A percentile compares a stretch with the other conserved stretches of the same genome.
Conservation (phyloP, 2,113 vertebrate genomes). For the Neogobius melanostomus region DNA sequence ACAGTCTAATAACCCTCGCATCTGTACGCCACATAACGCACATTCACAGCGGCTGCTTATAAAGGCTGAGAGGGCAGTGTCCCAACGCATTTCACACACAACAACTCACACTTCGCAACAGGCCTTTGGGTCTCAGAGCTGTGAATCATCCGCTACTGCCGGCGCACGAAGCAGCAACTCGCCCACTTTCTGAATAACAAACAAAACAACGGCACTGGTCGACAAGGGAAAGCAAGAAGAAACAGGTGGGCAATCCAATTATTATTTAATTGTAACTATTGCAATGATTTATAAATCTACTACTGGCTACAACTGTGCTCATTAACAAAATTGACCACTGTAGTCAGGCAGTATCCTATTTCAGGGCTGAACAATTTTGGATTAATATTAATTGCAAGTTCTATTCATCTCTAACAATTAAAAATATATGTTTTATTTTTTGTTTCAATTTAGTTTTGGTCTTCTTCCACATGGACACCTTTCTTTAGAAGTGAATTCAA, state of each 20-base stretch:
- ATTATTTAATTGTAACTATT: neutral
- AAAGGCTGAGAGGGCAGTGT: conserved; percentile 36
- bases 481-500: no score
- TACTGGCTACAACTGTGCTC: neutral
- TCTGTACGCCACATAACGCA: conserved; percentile 69
- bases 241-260: neutral
- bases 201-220: neutral
- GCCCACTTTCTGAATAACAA: neutral
- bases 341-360: no score
- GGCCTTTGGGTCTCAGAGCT: conserved; percentile 20
- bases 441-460: no score
- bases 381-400: no score
- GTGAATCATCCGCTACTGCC: conserved; percentile 23
- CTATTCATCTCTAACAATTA: no score
- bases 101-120: conserved; percentile 12
- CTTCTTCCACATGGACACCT: no score
- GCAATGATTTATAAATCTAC: neutral
- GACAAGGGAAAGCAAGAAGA: neutral
- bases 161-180: neutral
- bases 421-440: no score
- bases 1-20: conserved; percentile 72
- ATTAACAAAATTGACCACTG: no score
- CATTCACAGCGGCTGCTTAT: conserved; percentile 63
- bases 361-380: no score
- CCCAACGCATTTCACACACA: conserved; percentile 4